A percentile compares a stretch with the other conserved stretches of the same genome.
Evolutionary conservation across 2,797 vertebrate genomes (phyloP).

Genomic region (Chelon labrosus): DNA sequence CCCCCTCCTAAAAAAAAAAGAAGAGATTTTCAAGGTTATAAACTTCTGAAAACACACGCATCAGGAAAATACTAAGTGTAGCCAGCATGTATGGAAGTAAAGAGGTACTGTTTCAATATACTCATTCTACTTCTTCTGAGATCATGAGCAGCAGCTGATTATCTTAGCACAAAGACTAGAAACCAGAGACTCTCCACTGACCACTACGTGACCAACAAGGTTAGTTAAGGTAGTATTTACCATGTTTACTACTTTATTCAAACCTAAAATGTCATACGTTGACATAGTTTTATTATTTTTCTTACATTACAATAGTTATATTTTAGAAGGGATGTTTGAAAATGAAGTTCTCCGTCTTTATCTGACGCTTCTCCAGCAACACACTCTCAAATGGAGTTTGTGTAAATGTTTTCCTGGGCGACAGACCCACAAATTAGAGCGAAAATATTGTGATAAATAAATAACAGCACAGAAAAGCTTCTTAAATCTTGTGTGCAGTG

Average conservation of each 20-base stretch:
- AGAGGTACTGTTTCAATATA: background rate
- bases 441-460: background rate
- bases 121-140: too few relatives aligned
- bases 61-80: conserved; percentile 1
- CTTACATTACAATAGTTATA: background rate
- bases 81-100: conserved; percentile 1
- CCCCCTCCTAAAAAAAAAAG: background rate
- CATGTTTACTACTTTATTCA: background rate
- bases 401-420: background rate
- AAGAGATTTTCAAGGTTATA: conserved; percentile 48
- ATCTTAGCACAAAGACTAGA: background rate
- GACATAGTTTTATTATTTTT: too few relatives aligned
- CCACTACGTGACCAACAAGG: background rate
- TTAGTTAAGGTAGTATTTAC: background rate
- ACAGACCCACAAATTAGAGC: background rate
- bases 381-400: background rate
- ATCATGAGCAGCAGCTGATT: background rate
- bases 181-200: background rate
- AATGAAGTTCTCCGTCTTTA: background rate
- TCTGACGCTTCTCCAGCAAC: background rate
- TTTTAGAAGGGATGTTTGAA: background rate
- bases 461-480: background rate
- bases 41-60: conserved; percentile 29
- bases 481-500: background rate
- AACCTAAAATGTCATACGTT: too few relatives aligned